Conservation (phyloP, 2,113 vertebrate species). For the Archocentrus centrarchus region DNA sequence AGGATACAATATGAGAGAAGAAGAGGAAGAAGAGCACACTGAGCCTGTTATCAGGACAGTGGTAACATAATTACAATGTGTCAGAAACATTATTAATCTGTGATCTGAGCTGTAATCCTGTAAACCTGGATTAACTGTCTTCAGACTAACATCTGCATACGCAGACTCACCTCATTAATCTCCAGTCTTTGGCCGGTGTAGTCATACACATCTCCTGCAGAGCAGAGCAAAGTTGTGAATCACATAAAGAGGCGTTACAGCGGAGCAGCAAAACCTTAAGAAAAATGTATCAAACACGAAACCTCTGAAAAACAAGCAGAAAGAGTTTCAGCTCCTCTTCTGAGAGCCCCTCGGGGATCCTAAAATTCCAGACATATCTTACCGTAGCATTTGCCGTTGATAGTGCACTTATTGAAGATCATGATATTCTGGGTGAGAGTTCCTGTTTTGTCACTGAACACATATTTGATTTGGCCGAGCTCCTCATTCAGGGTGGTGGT, state of each 20-base stretch:
- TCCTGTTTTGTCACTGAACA: constrained; percentile 98
- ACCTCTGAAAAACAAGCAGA: background rate
- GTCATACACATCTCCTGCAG: constrained; percentile 86
- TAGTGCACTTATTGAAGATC: constrained; percentile 95
- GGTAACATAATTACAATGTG: background rate
- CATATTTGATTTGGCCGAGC: constrained; percentile 94
- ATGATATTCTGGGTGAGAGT: constrained; percentile 98
- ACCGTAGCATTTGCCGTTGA: constrained; percentile 91
- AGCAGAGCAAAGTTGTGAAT: constrained; percentile 1
- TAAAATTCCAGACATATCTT: background rate
- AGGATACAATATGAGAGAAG: background rate
- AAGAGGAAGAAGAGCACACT: background rate
- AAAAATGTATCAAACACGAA: background rate
- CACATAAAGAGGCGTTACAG: background rate
- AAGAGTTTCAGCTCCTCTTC: background rate
- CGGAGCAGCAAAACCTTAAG: background rate
- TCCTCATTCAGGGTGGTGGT: constrained; percentile 98
- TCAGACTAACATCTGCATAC: background rate
- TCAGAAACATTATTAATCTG: rapidly evolving
- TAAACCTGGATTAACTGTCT: background rate
- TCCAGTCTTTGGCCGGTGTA: constrained; percentile 80
- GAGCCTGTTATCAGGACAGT: background rate
- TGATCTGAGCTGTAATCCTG: background rate
- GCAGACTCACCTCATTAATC: constrained; percentile 84
- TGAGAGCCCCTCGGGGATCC: background rate